Percentiles rank a stretch among this genome's conserved stretches.
These are phyloP conservation scores for Muscicapa comitata DNA, from an alignment of 2,797 vertebrate genomes.

Conservation along the genomic window DNA sequence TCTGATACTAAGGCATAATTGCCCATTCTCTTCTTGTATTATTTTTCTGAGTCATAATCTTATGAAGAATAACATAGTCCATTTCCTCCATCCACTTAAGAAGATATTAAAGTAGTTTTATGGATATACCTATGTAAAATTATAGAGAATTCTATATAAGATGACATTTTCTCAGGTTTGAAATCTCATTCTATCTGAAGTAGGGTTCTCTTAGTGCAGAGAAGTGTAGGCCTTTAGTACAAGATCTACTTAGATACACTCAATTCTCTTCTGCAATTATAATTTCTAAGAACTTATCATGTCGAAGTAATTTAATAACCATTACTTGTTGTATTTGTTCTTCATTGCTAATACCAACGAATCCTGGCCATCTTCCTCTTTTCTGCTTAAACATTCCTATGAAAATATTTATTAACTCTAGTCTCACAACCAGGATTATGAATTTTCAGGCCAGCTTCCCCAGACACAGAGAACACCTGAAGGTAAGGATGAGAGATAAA, in stretches of 20 bases:
- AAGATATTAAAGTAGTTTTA: background rate
- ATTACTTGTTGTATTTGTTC: background rate
- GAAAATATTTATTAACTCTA: background rate
- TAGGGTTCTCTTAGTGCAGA: background rate
- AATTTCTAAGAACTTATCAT: background rate
- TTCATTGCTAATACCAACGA: background rate
- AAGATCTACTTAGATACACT: background rate
- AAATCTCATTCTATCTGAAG: background rate
- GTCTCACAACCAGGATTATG: background rate
- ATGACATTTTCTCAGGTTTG: background rate
- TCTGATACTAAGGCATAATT: background rate
- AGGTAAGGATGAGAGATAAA: background rate
- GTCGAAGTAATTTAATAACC: background rate
- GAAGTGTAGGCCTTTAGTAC: background rate
- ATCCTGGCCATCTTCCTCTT: background rate
- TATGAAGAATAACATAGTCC: background rate
- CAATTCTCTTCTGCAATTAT: background rate
- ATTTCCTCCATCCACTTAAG: background rate
- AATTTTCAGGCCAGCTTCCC: background rate
- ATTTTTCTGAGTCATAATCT: background rate
- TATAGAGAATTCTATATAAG: background rate
- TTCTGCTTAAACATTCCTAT: background rate
- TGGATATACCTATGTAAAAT: background rate
- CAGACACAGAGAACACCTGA: background rate
- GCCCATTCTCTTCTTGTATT: background rate